phyloP scores from a whole-genome alignment of 2,797 vertebrate species.

The Trichosurus vulpecula region DNA sequence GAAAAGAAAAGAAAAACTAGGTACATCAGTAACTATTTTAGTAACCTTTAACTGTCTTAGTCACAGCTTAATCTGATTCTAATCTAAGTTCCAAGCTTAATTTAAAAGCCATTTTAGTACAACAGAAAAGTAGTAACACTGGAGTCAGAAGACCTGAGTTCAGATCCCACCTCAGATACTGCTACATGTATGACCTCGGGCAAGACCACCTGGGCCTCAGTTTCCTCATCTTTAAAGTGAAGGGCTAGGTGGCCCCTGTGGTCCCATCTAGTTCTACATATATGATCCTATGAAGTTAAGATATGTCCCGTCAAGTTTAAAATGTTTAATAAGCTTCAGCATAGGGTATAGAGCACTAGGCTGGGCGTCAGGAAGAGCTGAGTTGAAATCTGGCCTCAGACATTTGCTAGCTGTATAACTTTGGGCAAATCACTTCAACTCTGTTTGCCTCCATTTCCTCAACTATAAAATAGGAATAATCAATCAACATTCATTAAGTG shows the following conservation, averaged over 20 bases:
- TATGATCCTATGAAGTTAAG: neutral
- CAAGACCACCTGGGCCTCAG: neutral
- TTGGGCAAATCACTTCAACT: neutral
- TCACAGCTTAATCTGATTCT: neutral
- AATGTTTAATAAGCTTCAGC: neutral
- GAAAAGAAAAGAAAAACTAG: neutral
- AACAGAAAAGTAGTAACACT: too few relatives aligned
- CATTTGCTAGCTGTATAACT: neutral
- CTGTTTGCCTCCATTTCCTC: neutral
- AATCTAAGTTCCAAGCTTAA: neutral
- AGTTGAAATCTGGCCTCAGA: neutral
- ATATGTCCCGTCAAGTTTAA: neutral
- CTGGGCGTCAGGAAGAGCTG: neutral
- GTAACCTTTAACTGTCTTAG: neutral
- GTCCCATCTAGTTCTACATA: neutral
- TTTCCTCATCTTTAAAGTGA: neutral
- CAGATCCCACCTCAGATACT: neutral
- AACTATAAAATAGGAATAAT: neutral
- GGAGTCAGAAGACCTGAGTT: neutral
- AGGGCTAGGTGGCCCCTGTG: neutral
- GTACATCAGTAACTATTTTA: neutral
- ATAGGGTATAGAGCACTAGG: neutral
- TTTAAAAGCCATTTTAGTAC: neutral
- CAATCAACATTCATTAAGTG: too few relatives aligned
- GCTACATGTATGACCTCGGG: too few relatives aligned